These are phyloP conservation scores for Therioaphis trifolii DNA, from an alignment of 2,888 invertebrate species.

Conservation along the genomic window DNA sequence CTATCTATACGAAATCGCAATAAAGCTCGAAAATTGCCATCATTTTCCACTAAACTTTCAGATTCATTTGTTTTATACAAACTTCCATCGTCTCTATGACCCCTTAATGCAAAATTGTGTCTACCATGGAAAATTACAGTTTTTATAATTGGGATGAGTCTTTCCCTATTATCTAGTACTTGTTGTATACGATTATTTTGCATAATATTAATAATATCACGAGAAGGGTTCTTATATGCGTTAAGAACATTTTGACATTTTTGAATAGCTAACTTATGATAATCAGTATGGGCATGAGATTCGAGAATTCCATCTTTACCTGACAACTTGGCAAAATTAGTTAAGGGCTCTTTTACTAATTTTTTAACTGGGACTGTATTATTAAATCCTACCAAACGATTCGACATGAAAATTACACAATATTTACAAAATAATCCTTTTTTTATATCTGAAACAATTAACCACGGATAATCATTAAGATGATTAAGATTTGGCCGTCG, in stretches of 20 bases:
- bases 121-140: constrained; percentile 3
- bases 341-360: constrained; percentile 64
- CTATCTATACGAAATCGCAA: constrained; percentile 56
- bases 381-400: constrained; percentile 58
- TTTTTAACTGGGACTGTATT: constrained; percentile 61
- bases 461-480: constrained; percentile 15
- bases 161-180: constrained; percentile 30
- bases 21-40: constrained; percentile 65
- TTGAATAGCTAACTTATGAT: constrained; percentile 8
- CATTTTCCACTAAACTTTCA: not conserved
- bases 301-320: constrained; percentile 63
- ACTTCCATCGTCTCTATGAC: constrained; percentile 65
- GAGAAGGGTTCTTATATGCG: not conserved
- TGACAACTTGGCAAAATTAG: constrained; percentile 64
- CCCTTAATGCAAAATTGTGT: not conserved
- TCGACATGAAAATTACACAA: constrained; percentile 62
- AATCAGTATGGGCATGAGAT: constrained; percentile 15
- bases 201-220: constrained; percentile 1
- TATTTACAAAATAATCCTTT: constrained; percentile 19
- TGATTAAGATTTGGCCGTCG: not conserved
- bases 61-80: constrained; percentile 28
- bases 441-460: constrained; percentile 11
- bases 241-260: constrained; percentile 22
- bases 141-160: constrained; percentile 18
- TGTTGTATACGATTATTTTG: not conserved